A percentile compares a stretch with the other conserved stretches of the same genome.
phyloP scores from a whole-genome alignment of 2,888 invertebrate genomes.

The Clunio marinus region DNA sequence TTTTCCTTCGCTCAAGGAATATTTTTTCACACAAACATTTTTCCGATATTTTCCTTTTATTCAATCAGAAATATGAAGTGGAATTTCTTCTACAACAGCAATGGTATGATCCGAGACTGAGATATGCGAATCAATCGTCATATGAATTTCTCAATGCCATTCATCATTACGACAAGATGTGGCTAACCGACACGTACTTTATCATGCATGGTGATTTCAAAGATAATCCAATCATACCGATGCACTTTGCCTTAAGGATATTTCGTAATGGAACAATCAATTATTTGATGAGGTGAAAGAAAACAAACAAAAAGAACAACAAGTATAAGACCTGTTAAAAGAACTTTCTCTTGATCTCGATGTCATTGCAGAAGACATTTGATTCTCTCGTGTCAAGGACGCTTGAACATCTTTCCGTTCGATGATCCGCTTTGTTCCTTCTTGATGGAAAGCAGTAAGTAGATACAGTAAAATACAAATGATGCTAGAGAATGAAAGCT shows the following conservation, averaged over 20 bases:
- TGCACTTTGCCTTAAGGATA: slow-evolving; percentile 88
- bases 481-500: no score
- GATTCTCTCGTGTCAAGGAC: slow-evolving; percentile 88
- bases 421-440: slow-evolving; percentile 94
- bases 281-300: slow-evolving; percentile 78
- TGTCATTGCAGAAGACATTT: slow-evolving; percentile 69
- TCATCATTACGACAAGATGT: slow-evolving; percentile 86
- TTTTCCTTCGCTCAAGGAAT: no score
- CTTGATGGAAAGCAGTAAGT: slow-evolving; percentile 95
- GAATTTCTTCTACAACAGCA: slow-evolving; percentile 90
- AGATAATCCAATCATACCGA: slow-evolving; percentile 79
- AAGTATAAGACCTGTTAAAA: neutral
- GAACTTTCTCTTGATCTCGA: slow-evolving; percentile 28
- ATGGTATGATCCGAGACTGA: slow-evolving; percentile 86
- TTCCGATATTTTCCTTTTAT: slow-evolving; percentile 38
- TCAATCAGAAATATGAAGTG: slow-evolving; percentile 92
- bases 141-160: slow-evolving; percentile 88
- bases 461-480: neutral
- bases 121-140: slow-evolving; percentile 77
- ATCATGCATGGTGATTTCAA: slow-evolving; percentile 96
- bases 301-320: neutral
- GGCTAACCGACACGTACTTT: slow-evolving; percentile 92
- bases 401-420: slow-evolving; percentile 91
- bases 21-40: neutral
- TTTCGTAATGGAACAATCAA: slow-evolving; percentile 90